Base-by-base conservation (phyloP, 2,797 vertebrate genomes). In the Leptoclinus maculatus region DNA sequence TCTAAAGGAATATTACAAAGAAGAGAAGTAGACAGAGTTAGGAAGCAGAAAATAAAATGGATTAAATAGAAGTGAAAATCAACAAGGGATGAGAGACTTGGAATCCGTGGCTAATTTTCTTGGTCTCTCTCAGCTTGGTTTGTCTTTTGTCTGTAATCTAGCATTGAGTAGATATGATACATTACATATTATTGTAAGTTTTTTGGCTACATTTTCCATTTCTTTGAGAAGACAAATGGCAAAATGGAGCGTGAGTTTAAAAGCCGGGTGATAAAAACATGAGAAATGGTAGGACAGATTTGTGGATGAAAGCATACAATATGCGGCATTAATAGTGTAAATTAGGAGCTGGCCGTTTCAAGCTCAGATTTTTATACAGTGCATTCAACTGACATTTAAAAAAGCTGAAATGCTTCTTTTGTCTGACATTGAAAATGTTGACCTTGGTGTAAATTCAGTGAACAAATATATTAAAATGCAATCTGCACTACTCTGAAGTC, bases 1-100 rank as follows among this genome's bases (percentile, higher is more conserved):
- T 71, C 32, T 65, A 36, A 73, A 54, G 47, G n/a, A 49, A 73
- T 47, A 74, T 43, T 60, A 79, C 62, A 83, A 74, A 74, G 41
- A 2, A 25, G 49, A 62, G 17, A 34, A 59, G 4, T 41, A 63
- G 25, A 63, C 23, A 34, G 47, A 63, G 58, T 25, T 57, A 79
- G 43, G 68, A 83, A 65, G 62, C 60, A 83, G 71, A 82, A 86
- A 85, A 88, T 79, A 68, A 79, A 47, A 60, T 66, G 58, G 43
- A 89, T 73, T 77, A 74, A 67, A 76, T 23, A 47, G 66, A 77
- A 74, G 54, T 43, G 71, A 62, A 83, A 74, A 79, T 79, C 56
- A 67, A 25, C 36, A 9, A 1, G 19, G 23, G 29, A 79, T 53
- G 51, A 69, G 57, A 78, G 76, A 54, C 58, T 71, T 25, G 1